A percentile compares a stretch with the other conserved stretches of the same genome.
These are phyloP conservation scores for Ischnus inquisitorius DNA, from an alignment of 2,888 invertebrate genomes.

Conservation along the genomic window DNA sequence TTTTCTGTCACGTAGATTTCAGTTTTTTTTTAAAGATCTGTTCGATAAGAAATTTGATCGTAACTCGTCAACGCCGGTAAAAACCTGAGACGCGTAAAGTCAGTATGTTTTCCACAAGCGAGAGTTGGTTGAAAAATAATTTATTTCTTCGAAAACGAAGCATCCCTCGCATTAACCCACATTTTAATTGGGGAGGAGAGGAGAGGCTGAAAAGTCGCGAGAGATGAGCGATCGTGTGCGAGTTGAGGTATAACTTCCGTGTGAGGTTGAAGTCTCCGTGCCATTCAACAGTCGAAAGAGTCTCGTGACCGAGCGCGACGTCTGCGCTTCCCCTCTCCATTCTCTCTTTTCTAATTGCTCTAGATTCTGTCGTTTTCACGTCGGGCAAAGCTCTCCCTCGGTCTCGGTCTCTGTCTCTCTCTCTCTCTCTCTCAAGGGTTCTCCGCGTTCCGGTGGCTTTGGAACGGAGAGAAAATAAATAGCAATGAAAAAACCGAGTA, in stretches of 20 bases:
- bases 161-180: slow-evolving; percentile 66
- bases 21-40: not conserved
- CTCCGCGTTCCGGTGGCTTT: not conserved
- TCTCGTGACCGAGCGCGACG: slow-evolving; percentile 27
- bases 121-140: too few species aligned
- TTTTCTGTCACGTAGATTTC: too few species aligned
- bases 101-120: too few species aligned
- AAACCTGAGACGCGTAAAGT: too few species aligned
- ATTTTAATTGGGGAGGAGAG: slow-evolving; percentile 69
- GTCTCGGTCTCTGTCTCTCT: too few species aligned
- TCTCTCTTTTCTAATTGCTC: slow-evolving; percentile 74
- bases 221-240: slow-evolving; percentile 3
- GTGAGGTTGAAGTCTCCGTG: slow-evolving; percentile 7
- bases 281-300: slow-evolving; percentile 32
- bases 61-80: not conserved
- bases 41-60: not conserved
- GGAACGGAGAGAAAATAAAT: slow-evolving; percentile 52
- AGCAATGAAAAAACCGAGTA: slow-evolving; percentile 30
- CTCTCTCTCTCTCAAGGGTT: too few species aligned
- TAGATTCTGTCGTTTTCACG: slow-evolving; percentile 71
- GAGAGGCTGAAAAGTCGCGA: slow-evolving; percentile 51
- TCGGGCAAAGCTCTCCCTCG: slow-evolving; percentile 45
- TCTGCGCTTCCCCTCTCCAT: slow-evolving; percentile 24
- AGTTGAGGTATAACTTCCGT: slow-evolving; percentile 16
- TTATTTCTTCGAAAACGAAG: too few species aligned